Evolutionary conservation across 2,888 invertebrate species (phyloP).

Genomic region (Neria commutata): DNA sequence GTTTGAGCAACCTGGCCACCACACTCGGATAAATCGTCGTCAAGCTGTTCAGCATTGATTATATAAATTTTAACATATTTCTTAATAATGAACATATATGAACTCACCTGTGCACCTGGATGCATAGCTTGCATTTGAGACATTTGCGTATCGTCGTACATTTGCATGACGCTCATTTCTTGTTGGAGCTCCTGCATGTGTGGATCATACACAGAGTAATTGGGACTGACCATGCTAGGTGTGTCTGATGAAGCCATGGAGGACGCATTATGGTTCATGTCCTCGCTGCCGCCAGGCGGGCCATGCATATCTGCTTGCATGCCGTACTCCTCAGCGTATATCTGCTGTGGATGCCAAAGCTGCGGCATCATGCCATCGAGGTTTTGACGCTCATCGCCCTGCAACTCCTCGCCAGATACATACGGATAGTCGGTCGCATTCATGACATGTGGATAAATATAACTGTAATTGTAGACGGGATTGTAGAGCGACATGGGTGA

Average conservation of each 20-base stretch:
- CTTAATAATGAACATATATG: neutral
- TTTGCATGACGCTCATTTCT: constrained; percentile 59
- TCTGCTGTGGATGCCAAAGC: constrained; percentile 53
- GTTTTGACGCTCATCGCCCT: constrained; percentile 48
- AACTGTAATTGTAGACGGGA: constrained; percentile 46
- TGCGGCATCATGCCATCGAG: constrained; percentile 42
- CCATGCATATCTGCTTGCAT: constrained; percentile 28
- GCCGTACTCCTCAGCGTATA: constrained; percentile 56
- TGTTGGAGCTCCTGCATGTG: constrained; percentile 59
- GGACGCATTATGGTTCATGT: constrained; percentile 56
- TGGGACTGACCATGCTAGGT: constrained; percentile 59
- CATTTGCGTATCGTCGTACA: constrained; percentile 53
- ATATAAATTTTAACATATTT: neutral
- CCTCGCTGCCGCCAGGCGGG: constrained; percentile 42
- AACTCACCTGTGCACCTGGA: constrained; percentile 38
- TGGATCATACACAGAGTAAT: constrained; percentile 55
- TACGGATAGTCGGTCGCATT: constrained; percentile 54
- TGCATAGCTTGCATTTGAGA: constrained; percentile 48
- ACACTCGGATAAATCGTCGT: constrained; percentile 50
- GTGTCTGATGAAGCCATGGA: constrained; percentile 56
- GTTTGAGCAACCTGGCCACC: constrained; percentile 30
- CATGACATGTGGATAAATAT: constrained; percentile 49
- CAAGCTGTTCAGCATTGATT: constrained; percentile 35
- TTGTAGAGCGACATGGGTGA: constrained; percentile 52
- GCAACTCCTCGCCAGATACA: constrained; percentile 47